These are phyloP conservation scores for Eumeta japonica DNA, from an alignment of 1,140 invertebrate species.

Conservation along the genomic window DNA sequence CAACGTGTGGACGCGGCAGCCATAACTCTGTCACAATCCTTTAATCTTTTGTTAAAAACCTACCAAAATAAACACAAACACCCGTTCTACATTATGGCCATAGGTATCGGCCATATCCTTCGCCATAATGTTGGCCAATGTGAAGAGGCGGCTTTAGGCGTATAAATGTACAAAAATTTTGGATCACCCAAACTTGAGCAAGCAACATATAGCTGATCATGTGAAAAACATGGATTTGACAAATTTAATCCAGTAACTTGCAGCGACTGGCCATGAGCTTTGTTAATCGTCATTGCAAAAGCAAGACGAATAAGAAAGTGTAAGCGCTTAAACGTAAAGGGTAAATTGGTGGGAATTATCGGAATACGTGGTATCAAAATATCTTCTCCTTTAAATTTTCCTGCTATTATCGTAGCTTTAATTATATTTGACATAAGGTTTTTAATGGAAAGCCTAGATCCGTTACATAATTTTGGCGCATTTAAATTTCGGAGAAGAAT, in stretches of 20 bases:
- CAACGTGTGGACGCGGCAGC: no score
- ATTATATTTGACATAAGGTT: constrained; percentile 28
- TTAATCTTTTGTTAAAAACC: no score
- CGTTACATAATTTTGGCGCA: constrained; percentile 30
- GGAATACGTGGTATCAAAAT: constrained; percentile 19
- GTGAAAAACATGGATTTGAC: constrained; percentile 18
- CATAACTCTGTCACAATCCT: no score
- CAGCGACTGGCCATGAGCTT: constrained; percentile 54
- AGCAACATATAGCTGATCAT: constrained; percentile 20
- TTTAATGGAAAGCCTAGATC: constrained; percentile 39
- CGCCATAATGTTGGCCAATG: no score
- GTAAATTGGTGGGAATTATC: constrained; percentile 18
- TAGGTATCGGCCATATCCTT: no score
- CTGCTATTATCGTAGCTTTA: constrained; percentile 17
- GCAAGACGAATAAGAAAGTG: constrained; percentile 48
- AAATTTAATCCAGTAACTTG: constrained; percentile 21
- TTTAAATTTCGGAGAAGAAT: constrained; percentile 11
- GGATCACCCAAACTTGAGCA: constrained; percentile 39
- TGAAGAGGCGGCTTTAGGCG: no score
- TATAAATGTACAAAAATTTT: no score
- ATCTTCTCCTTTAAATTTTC: constrained; percentile 21
- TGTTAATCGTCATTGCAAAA: constrained; percentile 60
- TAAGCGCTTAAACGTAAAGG: constrained; percentile 35
- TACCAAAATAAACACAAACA: no score
- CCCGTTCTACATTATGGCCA: no score